phyloP scores from a whole-genome alignment of 2,113 vertebrate genomes.

The Sisor rabdophorus region DNA sequence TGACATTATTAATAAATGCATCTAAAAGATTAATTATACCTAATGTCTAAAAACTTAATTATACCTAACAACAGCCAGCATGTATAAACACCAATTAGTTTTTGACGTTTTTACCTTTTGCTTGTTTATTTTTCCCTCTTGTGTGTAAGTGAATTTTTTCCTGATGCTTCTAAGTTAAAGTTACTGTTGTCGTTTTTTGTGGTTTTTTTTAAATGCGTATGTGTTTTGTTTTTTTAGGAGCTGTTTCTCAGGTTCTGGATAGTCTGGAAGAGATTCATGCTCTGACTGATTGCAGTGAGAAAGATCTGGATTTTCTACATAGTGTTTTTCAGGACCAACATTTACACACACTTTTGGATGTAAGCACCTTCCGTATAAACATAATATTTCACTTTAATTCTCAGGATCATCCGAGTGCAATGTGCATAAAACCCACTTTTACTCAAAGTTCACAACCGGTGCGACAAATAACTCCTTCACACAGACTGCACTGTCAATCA shows the following conservation, averaged over 20 bases:
- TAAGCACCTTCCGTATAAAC: slow-evolving; percentile 65
- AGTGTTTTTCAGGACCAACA: slow-evolving; percentile 99
- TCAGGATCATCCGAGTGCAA: too few relatives aligned
- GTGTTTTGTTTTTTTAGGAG: slow-evolving; percentile 64
- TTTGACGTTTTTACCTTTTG: slow-evolving; percentile 18
- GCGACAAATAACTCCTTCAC: not conserved
- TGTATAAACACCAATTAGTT: not conserved
- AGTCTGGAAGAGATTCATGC: slow-evolving; percentile 98
- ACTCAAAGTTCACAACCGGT: too few relatives aligned
- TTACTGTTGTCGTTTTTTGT: not conserved
- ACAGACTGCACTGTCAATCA: not conserved
- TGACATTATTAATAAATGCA: slow-evolving; percentile 2
- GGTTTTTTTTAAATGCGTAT: not conserved
- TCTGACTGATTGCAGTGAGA: slow-evolving; percentile 97
- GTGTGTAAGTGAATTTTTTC: not conserved
- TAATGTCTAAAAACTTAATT: not conserved
- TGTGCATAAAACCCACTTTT: too few relatives aligned
- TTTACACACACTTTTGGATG: slow-evolving; percentile 93
- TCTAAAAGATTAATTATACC: not conserved
- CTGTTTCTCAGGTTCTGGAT: slow-evolving; percentile 97
- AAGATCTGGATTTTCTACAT: slow-evolving; percentile 98
- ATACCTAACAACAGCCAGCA: not conserved
- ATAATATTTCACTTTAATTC: too few relatives aligned
- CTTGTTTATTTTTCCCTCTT: not conserved
- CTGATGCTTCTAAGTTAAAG: not conserved